A percentile compares a stretch with the other conserved stretches of the same genome.
Evolutionary conservation across 2,113 vertebrate species (phyloP).

Genomic region (Coptodon rendalli): DNA sequence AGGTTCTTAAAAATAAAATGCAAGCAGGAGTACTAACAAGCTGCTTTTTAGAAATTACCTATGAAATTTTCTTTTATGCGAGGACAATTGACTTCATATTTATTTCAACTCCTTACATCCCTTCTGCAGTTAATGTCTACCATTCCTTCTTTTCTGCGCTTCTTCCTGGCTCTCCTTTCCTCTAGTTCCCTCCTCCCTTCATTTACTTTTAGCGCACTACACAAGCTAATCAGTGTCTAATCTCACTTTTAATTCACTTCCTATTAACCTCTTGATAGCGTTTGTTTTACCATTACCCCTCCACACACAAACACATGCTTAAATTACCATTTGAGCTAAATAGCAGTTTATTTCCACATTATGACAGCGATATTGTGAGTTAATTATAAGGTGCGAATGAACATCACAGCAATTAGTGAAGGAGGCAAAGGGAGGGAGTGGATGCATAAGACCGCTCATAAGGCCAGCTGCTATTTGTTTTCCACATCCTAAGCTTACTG

Average conservation of each 20-base stretch:
- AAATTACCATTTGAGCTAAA: conserved; percentile 70
- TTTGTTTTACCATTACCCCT: conserved; percentile 72
- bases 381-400: conserved; percentile 65
- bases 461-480: background rate
- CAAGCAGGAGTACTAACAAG: background rate
- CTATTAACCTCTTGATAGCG: conserved; percentile 71
- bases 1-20: background rate
- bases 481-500: background rate
- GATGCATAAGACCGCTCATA: background rate
- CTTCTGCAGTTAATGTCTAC: background rate
- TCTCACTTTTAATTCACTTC: conserved; percentile 70
- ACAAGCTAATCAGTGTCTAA: conserved; percentile 63
- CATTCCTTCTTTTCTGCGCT: background rate
- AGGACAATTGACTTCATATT: background rate
- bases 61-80: background rate
- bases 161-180: background rate
- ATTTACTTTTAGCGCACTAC: conserved; percentile 8
- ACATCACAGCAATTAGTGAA: conserved; percentile 6
- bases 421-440: background rate
- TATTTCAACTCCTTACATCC: background rate
- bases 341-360: conserved; percentile 70
- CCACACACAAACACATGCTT: background rate
- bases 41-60: background rate
- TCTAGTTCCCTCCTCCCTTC: background rate
- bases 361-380: conserved; percentile 57